A percentile compares a stretch with the other conserved stretches of the same genome.
Conservation (phyloP, 2,888 invertebrate species). For the Scrobipalpa atriplicella region DNA sequence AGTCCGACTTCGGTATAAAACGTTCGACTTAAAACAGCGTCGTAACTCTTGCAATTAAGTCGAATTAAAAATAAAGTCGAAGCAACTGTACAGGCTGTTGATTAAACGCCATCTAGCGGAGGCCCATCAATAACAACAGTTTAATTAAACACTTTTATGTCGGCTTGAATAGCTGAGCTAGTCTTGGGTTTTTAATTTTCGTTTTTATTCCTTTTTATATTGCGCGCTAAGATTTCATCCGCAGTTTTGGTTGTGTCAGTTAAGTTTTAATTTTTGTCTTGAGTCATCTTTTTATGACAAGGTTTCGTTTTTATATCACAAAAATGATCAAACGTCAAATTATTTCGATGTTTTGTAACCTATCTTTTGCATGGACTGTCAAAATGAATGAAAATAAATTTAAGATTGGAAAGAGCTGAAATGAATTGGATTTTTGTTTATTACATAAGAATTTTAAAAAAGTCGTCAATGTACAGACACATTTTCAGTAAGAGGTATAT, state of each 20-base stretch:
- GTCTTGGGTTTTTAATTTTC: conserved; percentile 68
- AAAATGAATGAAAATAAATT: no score
- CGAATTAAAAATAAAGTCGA: conserved; percentile 77
- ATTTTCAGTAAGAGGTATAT: neutral
- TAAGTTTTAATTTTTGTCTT: neutral
- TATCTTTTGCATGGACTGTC: no score
- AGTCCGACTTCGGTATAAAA: conserved; percentile 57
- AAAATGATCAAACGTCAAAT: no score
- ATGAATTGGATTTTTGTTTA: no score
- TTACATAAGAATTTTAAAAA: no score
- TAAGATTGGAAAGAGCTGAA: no score
- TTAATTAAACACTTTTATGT: conserved; percentile 81
- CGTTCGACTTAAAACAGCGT: conserved; percentile 56
- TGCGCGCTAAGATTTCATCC: conserved; percentile 39
- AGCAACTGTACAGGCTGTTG: conserved; percentile 62
- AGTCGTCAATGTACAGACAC: neutral
- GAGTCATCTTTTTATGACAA: no score
- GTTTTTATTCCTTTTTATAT: conserved; percentile 60
- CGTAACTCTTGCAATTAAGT: conserved; percentile 79
- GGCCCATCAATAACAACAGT: conserved; percentile 80
- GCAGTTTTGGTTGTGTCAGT: neutral
- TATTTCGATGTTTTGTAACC: no score
- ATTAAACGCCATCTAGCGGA: conserved; percentile 80
- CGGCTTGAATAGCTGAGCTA: conserved; percentile 67
- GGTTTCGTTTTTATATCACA: no score